Evolutionary conservation across 2,888 invertebrate species (phyloP), one percentile per base, ranked within the genome.

Genomic region (Sylvicola cinctus): DNA sequence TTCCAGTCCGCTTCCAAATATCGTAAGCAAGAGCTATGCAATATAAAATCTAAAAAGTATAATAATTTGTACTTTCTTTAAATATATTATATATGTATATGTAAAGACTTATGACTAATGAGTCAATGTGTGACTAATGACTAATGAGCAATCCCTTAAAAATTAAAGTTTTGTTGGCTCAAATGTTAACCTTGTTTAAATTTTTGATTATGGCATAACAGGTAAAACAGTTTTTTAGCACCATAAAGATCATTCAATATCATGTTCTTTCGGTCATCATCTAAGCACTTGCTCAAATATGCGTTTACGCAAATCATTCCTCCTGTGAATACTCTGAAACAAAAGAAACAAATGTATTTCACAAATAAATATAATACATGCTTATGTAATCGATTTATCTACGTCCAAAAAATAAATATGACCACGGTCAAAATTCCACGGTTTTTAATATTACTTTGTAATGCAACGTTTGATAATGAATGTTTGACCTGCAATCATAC

Each of bases 291-390:
- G 11, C 46, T 46, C 3, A 52, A 45, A 29, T 57, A 57, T 5
- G 45, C 48, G 38, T 57, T 55, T 37, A 57, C 55, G 35, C 57
- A 57, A 37, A 43, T 43, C 49, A 57, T 52, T 33, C 57, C 57
- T 13, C 48, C 49, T 37, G 49, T 48, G 34, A 57, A 57, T 33
- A 55, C 49, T 34, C 57, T 57, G 44, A 8, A 45, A 45, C 28
- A n/a, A 32, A 34, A 41, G 29, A 39, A 35, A 28, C 3, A 27
- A 32, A 13, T 27, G n/a, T n/a, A n/a, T n/a, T n/a, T n/a, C n/a
- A n/a, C n/a, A n/a, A n/a, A n/a, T n/a, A n/a, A n/a, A n/a, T n/a
- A n/a, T n/a, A n/a, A n/a, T n/a, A n/a, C n/a, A n/a, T n/a, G n/a
- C n/a, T n/a, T n/a, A n/a, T n/a, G n/a, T n/a, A n/a, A n/a, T n/a